Base-by-base conservation (phyloP, 1,140 invertebrate genomes). In the Scaptomyza montana region DNA sequence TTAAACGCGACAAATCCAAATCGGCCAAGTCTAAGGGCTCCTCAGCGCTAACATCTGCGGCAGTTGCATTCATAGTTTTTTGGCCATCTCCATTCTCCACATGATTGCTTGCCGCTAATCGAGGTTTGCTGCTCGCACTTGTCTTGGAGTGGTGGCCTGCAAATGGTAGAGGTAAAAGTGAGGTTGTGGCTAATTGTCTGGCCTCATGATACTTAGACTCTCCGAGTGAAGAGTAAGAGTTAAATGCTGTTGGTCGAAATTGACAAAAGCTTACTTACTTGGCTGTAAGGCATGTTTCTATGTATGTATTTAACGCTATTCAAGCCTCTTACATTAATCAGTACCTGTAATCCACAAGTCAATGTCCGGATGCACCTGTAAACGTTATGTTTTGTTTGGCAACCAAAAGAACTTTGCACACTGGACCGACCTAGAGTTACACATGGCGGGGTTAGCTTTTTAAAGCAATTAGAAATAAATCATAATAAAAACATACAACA, bases 11-110 rank as follows among this genome's bases (percentile, higher is more conserved):
- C 64, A 95, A 85, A 91, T 95, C 94, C 73, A 95, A 91, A 79
- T 95, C 94, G 43, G 94, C 94, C 86, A 95, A 92, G 91, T 95
- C 94, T 71, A 95, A 90, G 47, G 93, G 93, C 86, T 93, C 93
- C 74, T 93, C 92, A 51, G 16, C 46, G 30, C 13, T 65, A 6
- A 7, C 51, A 1, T 53, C 49, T 9, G 19, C 7, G 4, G 19
- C 19, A 13, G 25, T 19, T n/a, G 59, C 3, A 30, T n/a, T 21
- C 9, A 10, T 19, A 5, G 49, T 2, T 6, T 80, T 60, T 0
- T 25, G 43, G 49, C 19, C 9, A n/a, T 41, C 33, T 6, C 55
- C 46, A 33, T 70, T 69, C 25, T 80, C 77, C 21, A 28, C 62
- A 25, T 49, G 4, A 8, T 43, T 86, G 47, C 59, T 57, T 53